A percentile compares a stretch with the other conserved stretches of the same genome.
phyloP scores from a whole-genome alignment of 2,888 invertebrate species.

The Amphipoea oculea region DNA sequence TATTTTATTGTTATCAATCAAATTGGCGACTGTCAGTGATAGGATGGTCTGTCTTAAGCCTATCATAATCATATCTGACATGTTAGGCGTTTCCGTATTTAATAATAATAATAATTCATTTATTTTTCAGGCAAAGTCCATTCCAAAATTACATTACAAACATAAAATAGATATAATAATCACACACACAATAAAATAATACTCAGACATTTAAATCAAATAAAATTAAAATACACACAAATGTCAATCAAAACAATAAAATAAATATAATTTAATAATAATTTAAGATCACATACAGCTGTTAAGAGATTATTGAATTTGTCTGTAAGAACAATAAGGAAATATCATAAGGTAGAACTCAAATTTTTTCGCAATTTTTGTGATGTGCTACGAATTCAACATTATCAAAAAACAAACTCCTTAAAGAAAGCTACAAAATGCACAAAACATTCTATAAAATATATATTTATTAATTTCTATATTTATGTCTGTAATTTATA shows the following conservation, averaged over 20 bases:
- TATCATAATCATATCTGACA: background rate
- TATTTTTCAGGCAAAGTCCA: too few relatives aligned
- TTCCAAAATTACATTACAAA: too few relatives aligned
- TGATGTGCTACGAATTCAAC: background rate
- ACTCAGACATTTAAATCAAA: too few relatives aligned
- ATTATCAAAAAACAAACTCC: background rate
- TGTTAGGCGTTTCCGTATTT: background rate
- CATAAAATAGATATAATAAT: too few relatives aligned
- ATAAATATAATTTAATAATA: too few relatives aligned
- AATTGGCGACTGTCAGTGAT: background rate
- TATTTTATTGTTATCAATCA: conserved; percentile 29
- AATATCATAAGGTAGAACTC: background rate
- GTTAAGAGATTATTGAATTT: background rate
- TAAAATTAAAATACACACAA: too few relatives aligned
- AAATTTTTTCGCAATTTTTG: background rate
- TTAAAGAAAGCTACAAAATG: background rate
- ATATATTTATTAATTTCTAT: too few relatives aligned
- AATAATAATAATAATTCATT: too few relatives aligned
- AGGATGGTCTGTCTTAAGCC: background rate
- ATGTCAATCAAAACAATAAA: too few relatives aligned
- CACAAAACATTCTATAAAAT: background rate
- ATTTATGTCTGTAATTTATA: too few relatives aligned
- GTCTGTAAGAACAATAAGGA: background rate
- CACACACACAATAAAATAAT: too few relatives aligned
- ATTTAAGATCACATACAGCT: too few relatives aligned